phyloP scores from a whole-genome alignment of 2,113 vertebrate genomes.

The Thamnaconus septentrionalis region DNA sequence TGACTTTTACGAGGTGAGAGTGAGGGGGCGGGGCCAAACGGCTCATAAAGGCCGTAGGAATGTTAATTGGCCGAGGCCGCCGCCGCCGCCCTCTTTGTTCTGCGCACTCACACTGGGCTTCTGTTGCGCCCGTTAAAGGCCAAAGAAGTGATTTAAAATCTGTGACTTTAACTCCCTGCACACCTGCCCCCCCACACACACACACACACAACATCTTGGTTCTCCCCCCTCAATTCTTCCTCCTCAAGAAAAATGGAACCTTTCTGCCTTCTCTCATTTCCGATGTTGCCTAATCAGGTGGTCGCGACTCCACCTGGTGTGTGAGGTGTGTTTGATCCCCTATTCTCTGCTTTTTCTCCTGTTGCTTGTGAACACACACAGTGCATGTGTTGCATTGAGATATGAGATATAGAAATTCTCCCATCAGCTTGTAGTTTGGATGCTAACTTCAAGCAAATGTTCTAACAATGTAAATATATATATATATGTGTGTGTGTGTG shows the following conservation, averaged over 20 bases:
- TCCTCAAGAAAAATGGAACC: slow-evolving; percentile 41
- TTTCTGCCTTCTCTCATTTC: slow-evolving; percentile 54
- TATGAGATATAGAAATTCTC: no score
- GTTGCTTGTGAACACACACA: no score
- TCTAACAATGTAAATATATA: no score
- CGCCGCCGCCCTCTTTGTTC: slow-evolving; percentile 70
- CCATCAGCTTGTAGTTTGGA: no score
- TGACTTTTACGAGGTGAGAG: slow-evolving; percentile 84
- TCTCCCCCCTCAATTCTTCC: slow-evolving; percentile 25
- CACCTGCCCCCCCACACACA: slow-evolving; percentile 15
- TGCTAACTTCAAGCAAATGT: no score
- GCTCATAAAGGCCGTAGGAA: slow-evolving; percentile 78
- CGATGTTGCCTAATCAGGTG: slow-evolving; percentile 56
- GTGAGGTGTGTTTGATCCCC: no score
- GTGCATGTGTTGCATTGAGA: no score
- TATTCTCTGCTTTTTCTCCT: no score
- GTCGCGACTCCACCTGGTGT: slow-evolving; percentile 3
- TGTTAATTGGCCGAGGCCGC: slow-evolving; percentile 83
- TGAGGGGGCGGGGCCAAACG: slow-evolving; percentile 70
- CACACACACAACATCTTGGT: slow-evolving; percentile 10
- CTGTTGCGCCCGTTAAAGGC: slow-evolving; percentile 70
- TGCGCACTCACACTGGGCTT: slow-evolving; percentile 64
- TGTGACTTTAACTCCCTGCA: slow-evolving; percentile 59
- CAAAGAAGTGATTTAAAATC: slow-evolving; percentile 74
- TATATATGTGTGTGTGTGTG: no score